Evolutionary conservation across 2,797 vertebrate genomes (phyloP).

Genomic region (Lerista edwardsae): DNA sequence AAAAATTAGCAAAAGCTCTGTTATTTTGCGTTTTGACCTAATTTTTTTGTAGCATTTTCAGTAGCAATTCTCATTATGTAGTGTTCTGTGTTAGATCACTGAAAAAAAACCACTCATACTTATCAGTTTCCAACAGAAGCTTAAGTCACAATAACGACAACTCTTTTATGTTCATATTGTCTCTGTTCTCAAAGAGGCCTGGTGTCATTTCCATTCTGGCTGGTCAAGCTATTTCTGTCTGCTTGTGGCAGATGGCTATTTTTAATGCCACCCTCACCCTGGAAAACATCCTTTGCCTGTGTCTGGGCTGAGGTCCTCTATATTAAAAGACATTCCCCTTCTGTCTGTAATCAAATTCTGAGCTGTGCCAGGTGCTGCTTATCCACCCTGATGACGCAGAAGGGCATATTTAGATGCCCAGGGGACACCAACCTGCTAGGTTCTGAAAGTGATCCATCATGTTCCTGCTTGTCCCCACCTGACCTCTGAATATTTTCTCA

Average conservation of each 20-base stretch:
- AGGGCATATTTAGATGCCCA: not conserved
- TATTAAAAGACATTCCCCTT: conserved; percentile 53
- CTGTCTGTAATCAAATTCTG: conserved; percentile 20
- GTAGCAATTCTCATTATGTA: too few species aligned
- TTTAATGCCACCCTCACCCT: conserved; percentile 48
- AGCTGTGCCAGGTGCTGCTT: not conserved
- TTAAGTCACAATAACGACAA: too few species aligned
- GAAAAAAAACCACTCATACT: too few species aligned
- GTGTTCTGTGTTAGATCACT: too few species aligned
- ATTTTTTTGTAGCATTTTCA: too few species aligned
- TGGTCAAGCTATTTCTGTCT: conserved; percentile 61
- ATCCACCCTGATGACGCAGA: not conserved
- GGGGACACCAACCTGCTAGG: not conserved
- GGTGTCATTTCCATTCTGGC: conserved; percentile 44
- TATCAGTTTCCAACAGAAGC: too few species aligned
- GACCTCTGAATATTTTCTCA: not conserved
- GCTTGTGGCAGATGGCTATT: conserved; percentile 62
- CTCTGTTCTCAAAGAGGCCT: too few species aligned
- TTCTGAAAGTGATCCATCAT: not conserved
- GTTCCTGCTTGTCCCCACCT: not conserved
- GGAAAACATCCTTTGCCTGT: conserved; percentile 59
- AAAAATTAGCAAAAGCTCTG: too few species aligned
- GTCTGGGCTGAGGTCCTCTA: conserved; percentile 57
- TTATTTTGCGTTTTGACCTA: too few species aligned
- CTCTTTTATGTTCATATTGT: too few species aligned